Conservation (phyloP, 2,888 invertebrate genomes). For the Polydrusus cervinus region DNA sequence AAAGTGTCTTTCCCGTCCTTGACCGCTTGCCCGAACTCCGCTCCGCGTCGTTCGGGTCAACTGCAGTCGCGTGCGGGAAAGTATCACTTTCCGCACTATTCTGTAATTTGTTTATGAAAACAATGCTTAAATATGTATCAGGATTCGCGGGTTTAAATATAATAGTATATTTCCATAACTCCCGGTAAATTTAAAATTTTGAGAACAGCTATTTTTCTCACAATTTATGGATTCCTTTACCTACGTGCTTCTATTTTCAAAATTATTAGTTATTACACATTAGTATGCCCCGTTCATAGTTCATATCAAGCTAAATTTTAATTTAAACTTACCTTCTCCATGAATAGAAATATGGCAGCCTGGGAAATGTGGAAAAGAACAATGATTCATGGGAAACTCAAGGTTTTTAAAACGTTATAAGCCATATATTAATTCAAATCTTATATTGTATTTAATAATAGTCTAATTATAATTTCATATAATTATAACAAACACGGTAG, state of each 20-base stretch:
- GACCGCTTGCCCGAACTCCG: too few species aligned
- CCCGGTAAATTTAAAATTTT: slow-evolving; percentile 5
- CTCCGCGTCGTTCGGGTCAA: too few species aligned
- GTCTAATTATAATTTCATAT: slow-evolving; percentile 48
- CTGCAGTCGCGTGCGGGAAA: too few species aligned
- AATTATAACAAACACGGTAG: slow-evolving; percentile 47
- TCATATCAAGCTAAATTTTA: slow-evolving; percentile 49
- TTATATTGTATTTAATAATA: slow-evolving; percentile 49
- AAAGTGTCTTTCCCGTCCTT: too few species aligned
- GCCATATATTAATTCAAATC: slow-evolving; percentile 47
- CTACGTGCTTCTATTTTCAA: slow-evolving; percentile 46
- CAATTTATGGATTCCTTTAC: slow-evolving; percentile 32
- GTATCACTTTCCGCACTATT: too few species aligned
- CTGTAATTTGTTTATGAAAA: too few species aligned
- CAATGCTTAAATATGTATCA: too few species aligned
- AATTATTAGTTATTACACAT: slow-evolving; percentile 50
- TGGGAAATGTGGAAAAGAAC: slow-evolving; percentile 51
- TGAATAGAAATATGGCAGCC: slow-evolving; percentile 49
- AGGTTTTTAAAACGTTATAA: slow-evolving; percentile 46
- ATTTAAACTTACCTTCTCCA: slow-evolving; percentile 45
- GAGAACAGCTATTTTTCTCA: slow-evolving; percentile 13
- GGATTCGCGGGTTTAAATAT: too few species aligned
- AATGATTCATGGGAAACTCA: slow-evolving; percentile 54
- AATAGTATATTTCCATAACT: too few species aligned
- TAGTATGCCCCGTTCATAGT: slow-evolving; percentile 51